A percentile compares a stretch with the other conserved stretches of the same genome.
These are phyloP conservation scores for Pedicia rivosa DNA, from an alignment of 2,888 invertebrate species.

Conservation along the genomic window DNA sequence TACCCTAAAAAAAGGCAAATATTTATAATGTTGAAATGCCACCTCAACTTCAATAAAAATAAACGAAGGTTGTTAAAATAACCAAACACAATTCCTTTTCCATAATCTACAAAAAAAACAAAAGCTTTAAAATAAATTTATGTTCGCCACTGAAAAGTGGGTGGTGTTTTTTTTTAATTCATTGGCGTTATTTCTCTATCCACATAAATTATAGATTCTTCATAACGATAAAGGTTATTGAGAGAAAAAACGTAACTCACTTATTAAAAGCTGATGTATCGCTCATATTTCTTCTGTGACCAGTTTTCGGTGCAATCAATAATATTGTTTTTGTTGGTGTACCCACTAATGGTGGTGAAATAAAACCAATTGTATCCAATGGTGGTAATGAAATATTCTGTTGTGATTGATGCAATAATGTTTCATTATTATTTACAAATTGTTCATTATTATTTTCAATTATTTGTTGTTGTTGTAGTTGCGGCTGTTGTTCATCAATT, in stretches of 20 bases:
- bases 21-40: too few relatives aligned
- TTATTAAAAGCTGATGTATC: conserved; percentile 72
- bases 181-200: too few relatives aligned
- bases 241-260: conserved; percentile 31
- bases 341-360: conserved; percentile 3
- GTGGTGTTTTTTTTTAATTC: too few relatives aligned
- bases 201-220: too few relatives aligned
- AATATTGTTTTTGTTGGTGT: conserved; percentile 23
- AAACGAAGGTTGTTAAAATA: too few relatives aligned
- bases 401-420: conserved; percentile 12
- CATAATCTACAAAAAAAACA: too few relatives aligned
- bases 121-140: too few relatives aligned
- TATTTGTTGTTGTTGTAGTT: conserved; percentile 1
- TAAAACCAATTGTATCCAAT: conserved; percentile 5
- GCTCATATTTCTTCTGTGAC: conserved; percentile 66
- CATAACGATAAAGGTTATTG: too few relatives aligned
- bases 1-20: too few relatives aligned
- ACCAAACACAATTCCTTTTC: too few relatives aligned
- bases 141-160: too few relatives aligned
- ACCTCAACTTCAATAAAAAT: too few relatives aligned
- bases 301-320: conserved; percentile 26
- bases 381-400: conserved; percentile 10
- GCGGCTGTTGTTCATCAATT: not conserved
- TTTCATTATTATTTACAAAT: conserved; percentile 15
- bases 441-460: conserved; percentile 9